phyloP scores from a whole-genome alignment of 2,888 invertebrate species.

The Pammene aurita region DNA sequence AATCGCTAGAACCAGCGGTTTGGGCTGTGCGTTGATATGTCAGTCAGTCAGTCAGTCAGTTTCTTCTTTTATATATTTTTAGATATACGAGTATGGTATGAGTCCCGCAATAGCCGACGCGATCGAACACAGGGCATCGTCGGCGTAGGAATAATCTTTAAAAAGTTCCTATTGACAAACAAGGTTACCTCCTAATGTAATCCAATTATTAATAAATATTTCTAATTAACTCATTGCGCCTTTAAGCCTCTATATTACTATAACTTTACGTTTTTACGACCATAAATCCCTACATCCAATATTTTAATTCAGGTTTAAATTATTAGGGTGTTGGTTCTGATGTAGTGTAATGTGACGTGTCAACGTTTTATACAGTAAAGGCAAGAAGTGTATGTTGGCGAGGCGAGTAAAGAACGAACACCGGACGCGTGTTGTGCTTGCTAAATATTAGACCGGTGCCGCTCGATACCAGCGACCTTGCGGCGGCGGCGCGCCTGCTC shows the following conservation, averaged over 20 bases:
- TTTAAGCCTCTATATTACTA: too few species aligned
- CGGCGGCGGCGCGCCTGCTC: slow-evolving; percentile 60
- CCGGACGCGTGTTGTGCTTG: slow-evolving; percentile 53
- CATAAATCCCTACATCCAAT: too few species aligned
- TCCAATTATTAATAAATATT: too few species aligned
- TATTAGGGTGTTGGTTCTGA: not conserved
- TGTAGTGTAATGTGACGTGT: not conserved
- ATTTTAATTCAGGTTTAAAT: not conserved
- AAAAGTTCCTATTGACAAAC: too few species aligned
- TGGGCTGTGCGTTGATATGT: too few species aligned
- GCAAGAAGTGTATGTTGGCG: slow-evolving; percentile 38
- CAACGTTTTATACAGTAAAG: not conserved
- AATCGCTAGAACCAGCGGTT: too few species aligned
- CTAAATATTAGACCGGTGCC: slow-evolving; percentile 67
- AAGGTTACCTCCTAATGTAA: not conserved
- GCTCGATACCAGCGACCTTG: slow-evolving; percentile 73
- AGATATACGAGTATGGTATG: not conserved
- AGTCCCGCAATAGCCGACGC: not conserved
- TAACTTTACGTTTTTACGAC: too few species aligned
- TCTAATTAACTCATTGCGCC: too few species aligned
- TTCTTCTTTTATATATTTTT: too few species aligned
- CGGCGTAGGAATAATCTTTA: too few species aligned
- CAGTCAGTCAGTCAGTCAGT: too few species aligned
- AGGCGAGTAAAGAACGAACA: slow-evolving; percentile 26
- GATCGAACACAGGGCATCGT: too few species aligned